Base-by-base conservation (phyloP, 2,888 invertebrate species). In the Pemphredon lugubris region DNA sequence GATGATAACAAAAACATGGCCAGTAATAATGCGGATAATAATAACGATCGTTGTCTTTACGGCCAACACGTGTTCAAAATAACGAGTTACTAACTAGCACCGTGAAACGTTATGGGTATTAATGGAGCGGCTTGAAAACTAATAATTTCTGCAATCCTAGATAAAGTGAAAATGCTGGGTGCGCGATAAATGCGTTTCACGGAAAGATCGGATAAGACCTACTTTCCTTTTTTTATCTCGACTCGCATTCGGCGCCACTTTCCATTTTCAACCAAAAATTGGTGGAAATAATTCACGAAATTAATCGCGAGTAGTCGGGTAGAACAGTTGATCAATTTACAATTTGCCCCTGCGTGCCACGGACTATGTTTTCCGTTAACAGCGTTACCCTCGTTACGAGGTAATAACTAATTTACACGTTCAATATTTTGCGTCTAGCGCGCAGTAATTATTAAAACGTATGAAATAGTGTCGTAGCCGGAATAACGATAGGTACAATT, bases 11-110 rank as follows among this genome's bases (percentile, higher is more conserved):
- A 60, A 64, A 73, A 70, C 65, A 65, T 39, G 69, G 47, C 21
- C 65, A 37, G 65, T 55, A 70, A 73, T 65, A 65, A 70, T 65
- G 53, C 37, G 55, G 57, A 60, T 70, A 73, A 57, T 72, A 68
- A 72, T 60, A 73, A 73, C 44, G 70, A 73, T 70, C 64, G 42
- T 73, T 73, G 69, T 70, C 73, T 73, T 70, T 60, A 51, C 54
- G 50, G 34, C 39, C 44, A 45, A 69, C 72, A 55, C 69, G 59
- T 55, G 72, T 64, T 72, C 50, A 50, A 47, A 69, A 59, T 72
- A 69, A 69, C 63, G 63, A 58, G 68, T 58, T 61, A 51, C 66
- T 66, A 70, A 66, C 60, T 60, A 66, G 70, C 44, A 42, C 30
- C 53, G 26, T 13, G 53, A 30, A 69, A 45, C 47, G 53, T 58